Evolutionary conservation across 1,140 invertebrate genomes (phyloP).

Genomic region (Drosophila lini): DNA sequence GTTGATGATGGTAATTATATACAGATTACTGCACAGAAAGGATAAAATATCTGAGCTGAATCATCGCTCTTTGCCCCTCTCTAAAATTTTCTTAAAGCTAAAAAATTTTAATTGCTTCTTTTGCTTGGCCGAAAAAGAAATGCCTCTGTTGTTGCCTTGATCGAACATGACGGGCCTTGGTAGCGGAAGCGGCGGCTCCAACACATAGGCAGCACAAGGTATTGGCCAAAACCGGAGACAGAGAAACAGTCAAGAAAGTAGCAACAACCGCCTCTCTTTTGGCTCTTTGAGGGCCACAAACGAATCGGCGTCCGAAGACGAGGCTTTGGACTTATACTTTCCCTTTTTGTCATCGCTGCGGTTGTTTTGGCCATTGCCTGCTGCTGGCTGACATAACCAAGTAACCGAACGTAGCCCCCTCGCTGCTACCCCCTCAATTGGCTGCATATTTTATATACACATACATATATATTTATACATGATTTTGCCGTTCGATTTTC

Average conservation of each 20-base stretch:
- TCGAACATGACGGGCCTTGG: conserved; percentile 43
- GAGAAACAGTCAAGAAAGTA: conserved; percentile 60
- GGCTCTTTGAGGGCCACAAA: conserved; percentile 46
- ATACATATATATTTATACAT: conserved; percentile 6
- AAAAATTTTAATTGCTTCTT: conserved; percentile 47
- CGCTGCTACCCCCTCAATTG: conserved; percentile 38
- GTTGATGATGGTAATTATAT: not conserved
- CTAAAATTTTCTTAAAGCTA: not conserved
- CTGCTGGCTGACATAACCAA: conserved; percentile 68
- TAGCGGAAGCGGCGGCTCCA: conserved; percentile 50
- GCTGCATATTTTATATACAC: conserved; percentile 51
- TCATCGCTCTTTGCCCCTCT: conserved; percentile 1
- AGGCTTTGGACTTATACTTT: conserved; percentile 78
- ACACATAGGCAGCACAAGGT: conserved; percentile 21
- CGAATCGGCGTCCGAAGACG: conserved; percentile 49
- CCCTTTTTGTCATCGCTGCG: conserved; percentile 70
- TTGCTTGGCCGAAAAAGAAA: conserved; percentile 34
- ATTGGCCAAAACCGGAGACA: conserved; percentile 52
- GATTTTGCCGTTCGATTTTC: conserved; percentile 45
- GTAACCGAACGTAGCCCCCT: conserved; percentile 5
- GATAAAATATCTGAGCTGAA: not conserved
- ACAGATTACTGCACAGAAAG: not conserved
- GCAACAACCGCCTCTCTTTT: conserved; percentile 30
- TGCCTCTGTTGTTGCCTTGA: conserved; percentile 27
- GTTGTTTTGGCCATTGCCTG: conserved; percentile 25